Conservation (phyloP, 2,888 invertebrate species). For the Agrotis clavis region DNA sequence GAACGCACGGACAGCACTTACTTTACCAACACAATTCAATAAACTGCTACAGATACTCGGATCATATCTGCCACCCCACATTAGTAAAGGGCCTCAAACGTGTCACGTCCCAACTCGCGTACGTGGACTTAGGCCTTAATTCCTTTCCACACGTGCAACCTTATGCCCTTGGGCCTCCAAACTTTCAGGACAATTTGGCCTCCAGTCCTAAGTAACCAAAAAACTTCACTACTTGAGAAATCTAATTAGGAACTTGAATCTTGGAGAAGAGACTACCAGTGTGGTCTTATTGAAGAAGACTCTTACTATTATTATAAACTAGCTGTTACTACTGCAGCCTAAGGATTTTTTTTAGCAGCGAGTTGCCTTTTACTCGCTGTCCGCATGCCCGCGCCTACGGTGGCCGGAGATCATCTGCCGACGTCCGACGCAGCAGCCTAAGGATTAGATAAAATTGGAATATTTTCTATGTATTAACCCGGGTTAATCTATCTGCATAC, state of each 20-base stretch:
- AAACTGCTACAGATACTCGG: background rate
- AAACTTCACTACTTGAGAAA: constrained; percentile 51
- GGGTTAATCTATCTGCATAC: no score
- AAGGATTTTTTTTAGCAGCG: no score
- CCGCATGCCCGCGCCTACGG: no score
- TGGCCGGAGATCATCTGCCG: no score
- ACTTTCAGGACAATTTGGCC: constrained; percentile 38
- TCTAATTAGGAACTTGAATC: constrained; percentile 33
- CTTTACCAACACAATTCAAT: background rate
- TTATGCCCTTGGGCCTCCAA: constrained; percentile 26
- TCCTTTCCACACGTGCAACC: constrained; percentile 43
- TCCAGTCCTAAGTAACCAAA: constrained; percentile 30
- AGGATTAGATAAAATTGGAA: no score
- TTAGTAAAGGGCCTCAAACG: constrained; percentile 27
- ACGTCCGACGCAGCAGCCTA: no score
- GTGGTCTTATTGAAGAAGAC: background rate
- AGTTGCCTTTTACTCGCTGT: no score
- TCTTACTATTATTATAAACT: background rate
- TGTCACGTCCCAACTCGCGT: constrained; percentile 28
- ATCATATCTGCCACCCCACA: constrained; percentile 7
- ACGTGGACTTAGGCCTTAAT: constrained; percentile 39
- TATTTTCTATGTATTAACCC: no score
- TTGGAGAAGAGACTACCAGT: background rate
- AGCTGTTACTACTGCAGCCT: no score
- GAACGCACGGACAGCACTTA: no score